A percentile compares a stretch with the other conserved stretches of the same genome.
Conservation (phyloP, 2,113 vertebrate species). For the Willisornis vidua region DNA sequence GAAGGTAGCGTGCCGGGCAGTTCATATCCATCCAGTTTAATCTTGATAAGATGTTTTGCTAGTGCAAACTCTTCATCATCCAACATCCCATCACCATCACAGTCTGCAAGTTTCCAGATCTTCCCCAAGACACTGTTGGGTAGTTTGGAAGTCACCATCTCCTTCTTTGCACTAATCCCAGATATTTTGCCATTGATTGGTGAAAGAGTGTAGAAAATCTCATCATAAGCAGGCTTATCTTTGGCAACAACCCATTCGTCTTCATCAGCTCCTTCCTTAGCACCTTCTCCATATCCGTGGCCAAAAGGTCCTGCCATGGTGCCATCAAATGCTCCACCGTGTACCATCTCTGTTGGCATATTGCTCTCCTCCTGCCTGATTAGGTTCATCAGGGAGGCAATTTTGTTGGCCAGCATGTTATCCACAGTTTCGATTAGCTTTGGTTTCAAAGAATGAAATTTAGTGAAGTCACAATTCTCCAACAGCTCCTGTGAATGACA, state of each 20-base stretch:
- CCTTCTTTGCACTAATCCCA: conserved; percentile 93
- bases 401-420: conserved; percentile 92
- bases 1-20: conserved; percentile 85
- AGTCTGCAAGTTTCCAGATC: conserved; percentile 97
- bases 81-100: conserved; percentile 92
- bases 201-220: conserved; percentile 95
- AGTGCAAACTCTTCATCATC: conserved; percentile 96
- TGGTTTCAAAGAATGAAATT: conserved; percentile 92
- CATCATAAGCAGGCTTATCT: conserved; percentile 94
- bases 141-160: conserved; percentile 95
- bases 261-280: conserved; percentile 88
- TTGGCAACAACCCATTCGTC: conserved; percentile 95
- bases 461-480: conserved; percentile 93
- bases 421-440: conserved; percentile 95
- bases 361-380: conserved; percentile 91
- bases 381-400: conserved; percentile 87
- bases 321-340: conserved; percentile 93
- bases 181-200: conserved; percentile 94
- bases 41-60: conserved; percentile 95
- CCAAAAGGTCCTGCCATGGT: conserved; percentile 91
- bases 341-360: conserved; percentile 84
- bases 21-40: conserved; percentile 95
- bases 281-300: conserved; percentile 93
- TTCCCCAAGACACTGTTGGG: conserved; percentile 95
- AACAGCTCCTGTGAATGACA: conserved; percentile 83